Evolutionary conservation across 2,888 invertebrate species (phyloP).

Genomic region (Buathra laborator): DNA sequence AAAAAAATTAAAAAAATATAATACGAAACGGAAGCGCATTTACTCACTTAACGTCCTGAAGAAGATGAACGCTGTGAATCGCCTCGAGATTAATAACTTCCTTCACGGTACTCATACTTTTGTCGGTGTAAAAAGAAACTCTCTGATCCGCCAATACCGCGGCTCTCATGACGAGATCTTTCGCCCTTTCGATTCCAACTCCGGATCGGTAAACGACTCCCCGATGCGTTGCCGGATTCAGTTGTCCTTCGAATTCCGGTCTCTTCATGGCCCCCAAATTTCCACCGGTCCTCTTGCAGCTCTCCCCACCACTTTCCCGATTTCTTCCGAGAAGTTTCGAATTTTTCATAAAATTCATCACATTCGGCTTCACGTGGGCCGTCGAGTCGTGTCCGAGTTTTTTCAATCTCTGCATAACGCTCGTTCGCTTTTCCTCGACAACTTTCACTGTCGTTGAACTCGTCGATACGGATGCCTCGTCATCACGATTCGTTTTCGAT

Average conservation of each 20-base stretch:
- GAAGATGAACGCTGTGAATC: slow-evolving; percentile 89
- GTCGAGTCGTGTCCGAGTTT: slow-evolving; percentile 78
- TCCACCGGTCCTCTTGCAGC: slow-evolving; percentile 65
- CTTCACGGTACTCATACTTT: slow-evolving; percentile 89
- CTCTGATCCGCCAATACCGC: slow-evolving; percentile 89
- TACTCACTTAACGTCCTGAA: slow-evolving; percentile 86
- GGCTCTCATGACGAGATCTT: slow-evolving; percentile 89
- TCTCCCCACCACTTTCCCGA: slow-evolving; percentile 73
- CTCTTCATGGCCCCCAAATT: slow-evolving; percentile 84
- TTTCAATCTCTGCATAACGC: slow-evolving; percentile 80
- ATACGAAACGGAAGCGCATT: slow-evolving; percentile 16
- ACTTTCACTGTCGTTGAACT: slow-evolving; percentile 58
- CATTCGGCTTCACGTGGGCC: slow-evolving; percentile 78
- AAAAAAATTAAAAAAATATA: too few relatives aligned
- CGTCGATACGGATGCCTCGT: neutral
- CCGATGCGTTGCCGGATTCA: slow-evolving; percentile 86
- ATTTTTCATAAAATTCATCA: slow-evolving; percentile 79
- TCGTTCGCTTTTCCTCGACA: slow-evolving; percentile 73
- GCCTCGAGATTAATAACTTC: slow-evolving; percentile 90
- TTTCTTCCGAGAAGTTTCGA: slow-evolving; percentile 73
- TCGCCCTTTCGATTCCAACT: slow-evolving; percentile 86
- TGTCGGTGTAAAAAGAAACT: slow-evolving; percentile 91
- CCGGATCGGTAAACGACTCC: slow-evolving; percentile 87
- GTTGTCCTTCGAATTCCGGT: slow-evolving; percentile 86
- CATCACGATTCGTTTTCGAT: slow-evolving; percentile 8